Base-by-base conservation (phyloP, 2,797 vertebrate genomes). In the Mastacembelus armatus region DNA sequence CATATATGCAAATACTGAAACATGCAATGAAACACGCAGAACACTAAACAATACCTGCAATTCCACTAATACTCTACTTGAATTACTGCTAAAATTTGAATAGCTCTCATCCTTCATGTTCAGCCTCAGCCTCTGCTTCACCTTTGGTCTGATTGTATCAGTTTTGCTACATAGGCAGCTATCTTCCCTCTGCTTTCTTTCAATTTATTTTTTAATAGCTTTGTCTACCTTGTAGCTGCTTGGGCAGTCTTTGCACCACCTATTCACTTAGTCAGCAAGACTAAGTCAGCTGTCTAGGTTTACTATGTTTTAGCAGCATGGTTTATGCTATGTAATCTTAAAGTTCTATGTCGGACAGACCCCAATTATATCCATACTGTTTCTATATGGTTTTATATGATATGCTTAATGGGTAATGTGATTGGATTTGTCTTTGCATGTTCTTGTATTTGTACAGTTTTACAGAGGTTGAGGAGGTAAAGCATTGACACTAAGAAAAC, bases 21-120 rank as follows among this genome's bases (percentile, higher is more conserved):
- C 44, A 32, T 45, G 39, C 7, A 54, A 32, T 52, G 32, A 61
- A 74, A 66, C 24, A 55, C 26, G 58, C 38, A 27, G 47, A 47
- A 52, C 12, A 44, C 22, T 45, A 18, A 18, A 45, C 24, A 36
- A 57, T 38, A 70, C 58, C 58, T 65, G 18, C 44, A 66, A 65
- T 58, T 78, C 14, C 27, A 39, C 67, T 78, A 65, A 48, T 81
- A 57, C n/a, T n/a, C 81, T 82, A 58, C 79, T 89, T 86, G 86
- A 84, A 83, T 87, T 82, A 77, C 77, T 85, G 68, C 74, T 80
- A 83, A 87, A 89, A 84, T n/a, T 86, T 85, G 78, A 89, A 91
- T 71, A 56, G 50, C 58, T 12, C 19, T 56, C 58, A 14, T 44
- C 33, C 30, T 7, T 55, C 12, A 10, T 50, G 45, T 66, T 65